A percentile compares a stretch with the other conserved stretches of the same genome.
Conservation (phyloP, 2,113 vertebrate species). For the Siniperca chuatsi region DNA sequence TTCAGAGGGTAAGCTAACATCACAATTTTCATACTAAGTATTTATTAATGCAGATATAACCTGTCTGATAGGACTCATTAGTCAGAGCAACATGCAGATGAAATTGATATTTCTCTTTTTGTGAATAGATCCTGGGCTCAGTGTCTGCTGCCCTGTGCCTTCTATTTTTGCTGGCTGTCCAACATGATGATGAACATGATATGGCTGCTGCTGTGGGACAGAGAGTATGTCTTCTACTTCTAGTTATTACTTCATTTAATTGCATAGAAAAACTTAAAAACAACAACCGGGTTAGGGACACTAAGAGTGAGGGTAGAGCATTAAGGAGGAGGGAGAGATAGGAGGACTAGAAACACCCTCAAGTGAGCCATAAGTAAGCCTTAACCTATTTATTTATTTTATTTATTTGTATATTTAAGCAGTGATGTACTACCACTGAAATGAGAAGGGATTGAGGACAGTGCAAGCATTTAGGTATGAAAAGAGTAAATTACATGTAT, state of each 20-base stretch:
- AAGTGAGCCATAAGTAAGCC: background rate
- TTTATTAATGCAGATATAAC: background rate
- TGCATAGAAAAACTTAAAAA: background rate
- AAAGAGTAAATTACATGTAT: background rate
- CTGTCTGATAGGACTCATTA: background rate
- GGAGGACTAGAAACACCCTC: background rate
- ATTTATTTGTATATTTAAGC: background rate
- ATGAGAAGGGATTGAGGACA: background rate
- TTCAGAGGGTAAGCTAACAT: slow-evolving; percentile 78
- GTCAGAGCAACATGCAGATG: background rate
- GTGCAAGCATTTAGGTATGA: background rate
- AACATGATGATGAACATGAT: slow-evolving; percentile 82
- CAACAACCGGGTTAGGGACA: background rate
- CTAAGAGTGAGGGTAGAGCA: background rate
- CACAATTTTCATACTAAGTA: background rate
- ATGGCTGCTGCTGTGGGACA: slow-evolving; percentile 85
- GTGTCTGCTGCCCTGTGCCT: slow-evolving; percentile 77
- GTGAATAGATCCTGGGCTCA: slow-evolving; percentile 74
- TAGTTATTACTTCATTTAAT: background rate
- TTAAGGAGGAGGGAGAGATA: background rate
- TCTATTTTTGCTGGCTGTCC: slow-evolving; percentile 81
- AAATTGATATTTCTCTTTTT: slow-evolving; percentile 37
- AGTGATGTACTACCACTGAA: background rate
- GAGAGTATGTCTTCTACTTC: slow-evolving; percentile 75
- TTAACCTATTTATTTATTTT: too few relatives aligned